Evolutionary conservation across 2,888 invertebrate genomes (phyloP), one percentile per base, ranked within the genome.

Genomic region (Odontothrips loti): DNA sequence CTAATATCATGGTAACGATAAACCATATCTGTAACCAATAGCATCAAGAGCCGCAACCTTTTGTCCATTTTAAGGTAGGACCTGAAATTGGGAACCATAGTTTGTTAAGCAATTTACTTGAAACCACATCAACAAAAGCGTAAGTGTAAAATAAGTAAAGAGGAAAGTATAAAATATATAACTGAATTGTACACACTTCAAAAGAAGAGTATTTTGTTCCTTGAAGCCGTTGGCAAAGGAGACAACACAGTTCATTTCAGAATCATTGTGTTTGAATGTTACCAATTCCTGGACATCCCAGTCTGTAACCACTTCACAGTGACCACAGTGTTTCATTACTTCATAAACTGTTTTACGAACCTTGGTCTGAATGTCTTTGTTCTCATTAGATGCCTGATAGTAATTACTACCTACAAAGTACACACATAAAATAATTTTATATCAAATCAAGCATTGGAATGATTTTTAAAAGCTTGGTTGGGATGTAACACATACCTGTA

Each of bases 241-340:
- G 12, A 75, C 23, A 27, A 75, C 68, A 23, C 23, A 75, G 27
- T 75, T 75, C 68, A 75, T 75, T 27, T 27, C 23, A 75, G 68
- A 8, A 23, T 75, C 68, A 10, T 4, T 27, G 27, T 75, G 68
- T 27, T 23, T 23, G 9, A 75, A 75, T 27, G 68, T 75, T 4
- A 75, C 68, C 9, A 75, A 12, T 75, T 75, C 68, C 27, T 75
- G 68, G 23, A 75, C 68, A 75, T 75, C 68, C 68, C 68, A 75
- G 27, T 75, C 27, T 27, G 12, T n/a, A 23, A 75, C 68, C n/a
- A 27, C 12, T 75, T 75, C 68, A 75, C 68, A 75, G 9, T 75
- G 68, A 12, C 68, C 68, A 75, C 68, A 75, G 12, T 75, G n/a
- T 27, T 27, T 75, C 23, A 75, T 23, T 27, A 27, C 23, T 27